A percentile compares a stretch with the other conserved stretches of the same genome.
Conservation (phyloP, 2,113 vertebrate genomes). For the Xiphorhynchus elegans region DNA sequence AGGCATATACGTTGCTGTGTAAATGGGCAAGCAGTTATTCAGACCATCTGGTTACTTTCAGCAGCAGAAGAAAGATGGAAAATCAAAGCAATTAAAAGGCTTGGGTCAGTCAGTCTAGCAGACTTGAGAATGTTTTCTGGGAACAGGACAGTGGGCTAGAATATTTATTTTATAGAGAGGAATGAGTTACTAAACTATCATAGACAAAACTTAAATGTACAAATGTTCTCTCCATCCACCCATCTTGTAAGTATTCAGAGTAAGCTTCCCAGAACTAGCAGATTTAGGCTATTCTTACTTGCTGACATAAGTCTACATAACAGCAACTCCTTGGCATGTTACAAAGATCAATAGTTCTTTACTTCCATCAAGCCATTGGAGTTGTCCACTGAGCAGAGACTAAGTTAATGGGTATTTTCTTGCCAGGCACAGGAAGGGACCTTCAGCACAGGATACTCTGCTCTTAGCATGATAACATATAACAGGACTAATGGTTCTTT, state of each 20-base stretch:
- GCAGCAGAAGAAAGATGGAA: background rate
- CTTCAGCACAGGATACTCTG: background rate
- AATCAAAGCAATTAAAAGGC: slow-evolving; percentile 18
- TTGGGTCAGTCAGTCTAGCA: background rate
- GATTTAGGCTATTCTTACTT: background rate
- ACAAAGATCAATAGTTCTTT: background rate
- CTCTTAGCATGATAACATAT: background rate
- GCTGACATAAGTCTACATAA: background rate
- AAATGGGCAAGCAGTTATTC: slow-evolving; percentile 37
- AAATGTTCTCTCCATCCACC: background rate
- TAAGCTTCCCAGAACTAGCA: background rate
- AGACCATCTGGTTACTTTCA: slow-evolving; percentile 54
- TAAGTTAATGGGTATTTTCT: background rate
- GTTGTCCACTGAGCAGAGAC: background rate
- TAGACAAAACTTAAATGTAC: background rate
- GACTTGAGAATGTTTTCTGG: background rate
- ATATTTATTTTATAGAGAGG: background rate
- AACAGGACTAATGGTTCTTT: background rate
- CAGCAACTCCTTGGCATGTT: background rate
- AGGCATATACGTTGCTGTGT: slow-evolving; percentile 18
- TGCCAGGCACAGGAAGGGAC: background rate
- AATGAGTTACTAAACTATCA: background rate
- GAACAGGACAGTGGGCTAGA: background rate
- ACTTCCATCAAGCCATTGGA: background rate
- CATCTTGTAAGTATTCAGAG: background rate